phyloP scores from a whole-genome alignment of 2,888 invertebrate species.

The Drosophila rubida region DNA sequence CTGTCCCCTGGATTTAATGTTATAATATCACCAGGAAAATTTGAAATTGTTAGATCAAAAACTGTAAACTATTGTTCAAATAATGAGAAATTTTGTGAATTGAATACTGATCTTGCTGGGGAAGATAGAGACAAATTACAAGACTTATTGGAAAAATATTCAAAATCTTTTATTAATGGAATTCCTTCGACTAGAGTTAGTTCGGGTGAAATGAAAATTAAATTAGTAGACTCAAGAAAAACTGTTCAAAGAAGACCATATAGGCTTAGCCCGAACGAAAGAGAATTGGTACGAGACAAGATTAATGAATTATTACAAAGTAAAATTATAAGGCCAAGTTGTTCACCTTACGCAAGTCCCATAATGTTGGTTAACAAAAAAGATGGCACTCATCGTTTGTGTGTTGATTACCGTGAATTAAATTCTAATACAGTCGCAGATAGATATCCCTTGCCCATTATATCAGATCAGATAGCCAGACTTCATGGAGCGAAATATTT shows the following conservation, averaged over 20 bases:
- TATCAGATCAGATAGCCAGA: constrained; percentile 12
- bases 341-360: background rate
- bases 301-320: constrained; percentile 13
- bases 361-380: constrained; percentile 1
- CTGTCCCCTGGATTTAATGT: constrained; percentile 14
- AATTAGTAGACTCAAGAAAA: constrained; percentile 18
- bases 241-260: constrained; percentile 24
- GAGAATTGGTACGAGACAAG: constrained; percentile 8
- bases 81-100: constrained; percentile 15
- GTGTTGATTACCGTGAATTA: constrained; percentile 11
- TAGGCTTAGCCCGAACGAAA: constrained; percentile 9
- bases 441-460: constrained; percentile 17
- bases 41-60: constrained; percentile 21
- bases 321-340: constrained; percentile 4
- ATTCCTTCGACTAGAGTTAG: constrained; percentile 1
- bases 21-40: constrained; percentile 15
- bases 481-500: constrained; percentile 16
- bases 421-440: constrained; percentile 16
- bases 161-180: constrained; percentile 12
- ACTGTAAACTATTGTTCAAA: constrained; percentile 19
- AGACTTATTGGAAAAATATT: constrained; percentile 7
- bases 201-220: constrained; percentile 14
- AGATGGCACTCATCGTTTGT: constrained; percentile 4
- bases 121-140: constrained; percentile 9
- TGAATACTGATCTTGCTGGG: constrained; percentile 24